Evolutionary conservation across 2,113 vertebrate genomes (phyloP).

Genomic region (Sceloporus tristichus): DNA sequence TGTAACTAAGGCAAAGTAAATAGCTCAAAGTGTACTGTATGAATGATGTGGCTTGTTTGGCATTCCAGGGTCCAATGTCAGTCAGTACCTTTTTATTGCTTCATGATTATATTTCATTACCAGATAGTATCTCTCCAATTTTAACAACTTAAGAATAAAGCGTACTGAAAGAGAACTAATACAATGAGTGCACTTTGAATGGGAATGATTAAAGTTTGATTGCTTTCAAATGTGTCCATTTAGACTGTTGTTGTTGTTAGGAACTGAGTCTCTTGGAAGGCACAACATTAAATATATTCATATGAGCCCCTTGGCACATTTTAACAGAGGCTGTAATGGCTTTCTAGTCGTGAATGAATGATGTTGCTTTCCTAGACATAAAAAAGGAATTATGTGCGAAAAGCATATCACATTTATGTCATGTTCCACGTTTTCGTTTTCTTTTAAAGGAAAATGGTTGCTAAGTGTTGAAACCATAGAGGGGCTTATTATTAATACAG

Average conservation of each 20-base stretch:
- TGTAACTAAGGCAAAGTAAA: not conserved
- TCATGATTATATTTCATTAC: not conserved
- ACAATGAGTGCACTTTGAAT: conserved; percentile 1
- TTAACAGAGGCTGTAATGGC: not conserved
- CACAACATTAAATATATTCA: conserved; percentile 8
- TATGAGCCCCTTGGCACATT: conserved; percentile 1
- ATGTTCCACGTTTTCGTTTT: not conserved
- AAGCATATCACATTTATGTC: conserved; percentile 11
- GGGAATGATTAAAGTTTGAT: conserved; percentile 13
- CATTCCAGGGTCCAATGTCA: not conserved
- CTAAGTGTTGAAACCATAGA: not conserved
- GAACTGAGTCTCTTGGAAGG: not conserved
- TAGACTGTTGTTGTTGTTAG: not conserved
- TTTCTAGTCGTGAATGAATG: conserved; percentile 1
- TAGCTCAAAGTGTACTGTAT: not conserved
- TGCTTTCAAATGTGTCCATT: conserved; percentile 24
- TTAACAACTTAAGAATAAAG: conserved; percentile 21
- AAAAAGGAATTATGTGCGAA: conserved; percentile 17
- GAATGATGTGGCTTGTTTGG: not conserved
- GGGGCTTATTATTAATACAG: not conserved
- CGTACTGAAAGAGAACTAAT: not conserved
- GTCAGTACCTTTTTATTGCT: not conserved
- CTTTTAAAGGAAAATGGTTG: conserved; percentile 5
- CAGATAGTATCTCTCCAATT: not conserved
- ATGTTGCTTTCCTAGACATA: conserved; percentile 21